phyloP scores from a whole-genome alignment of 1,140 invertebrate species.

The Bombus polaris region DNA sequence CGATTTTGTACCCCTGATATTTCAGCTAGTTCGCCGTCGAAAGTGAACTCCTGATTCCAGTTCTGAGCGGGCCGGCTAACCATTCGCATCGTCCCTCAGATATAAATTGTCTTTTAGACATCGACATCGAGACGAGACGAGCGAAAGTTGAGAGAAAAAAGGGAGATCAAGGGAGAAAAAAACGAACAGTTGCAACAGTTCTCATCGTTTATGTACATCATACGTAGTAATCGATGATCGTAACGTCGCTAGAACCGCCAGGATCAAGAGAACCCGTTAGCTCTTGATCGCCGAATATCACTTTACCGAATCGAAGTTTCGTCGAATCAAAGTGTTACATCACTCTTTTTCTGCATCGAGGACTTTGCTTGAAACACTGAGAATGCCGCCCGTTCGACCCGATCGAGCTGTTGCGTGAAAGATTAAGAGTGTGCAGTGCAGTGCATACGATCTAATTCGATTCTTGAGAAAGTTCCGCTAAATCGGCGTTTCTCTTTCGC shows the following conservation, averaged over 20 bases:
- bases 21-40: constrained; percentile 52
- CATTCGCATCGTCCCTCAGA: constrained; percentile 65
- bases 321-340: not conserved
- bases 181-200: not conserved
- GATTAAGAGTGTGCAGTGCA: constrained; percentile 38
- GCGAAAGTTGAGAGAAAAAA: constrained; percentile 12
- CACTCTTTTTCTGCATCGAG: not conserved
- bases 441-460: constrained; percentile 27
- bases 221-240: constrained; percentile 22
- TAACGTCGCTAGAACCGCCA: constrained; percentile 8
- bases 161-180: not conserved
- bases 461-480: not conserved
- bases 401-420: constrained; percentile 28
- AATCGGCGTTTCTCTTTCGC: not conserved
- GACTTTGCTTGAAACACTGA: not conserved
- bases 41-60: constrained; percentile 67
- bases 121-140: not conserved
- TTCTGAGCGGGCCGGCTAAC: constrained; percentile 75
- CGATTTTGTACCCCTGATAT: constrained; percentile 62
- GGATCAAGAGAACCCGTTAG: constrained; percentile 20
- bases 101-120: not conserved
- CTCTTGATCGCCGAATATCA: not conserved
- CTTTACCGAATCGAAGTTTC: not conserved
- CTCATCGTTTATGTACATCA: not conserved
- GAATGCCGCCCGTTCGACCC: not conserved